phyloP scores from a whole-genome alignment of 1,140 invertebrate species.

The Apis dorsata region DNA sequence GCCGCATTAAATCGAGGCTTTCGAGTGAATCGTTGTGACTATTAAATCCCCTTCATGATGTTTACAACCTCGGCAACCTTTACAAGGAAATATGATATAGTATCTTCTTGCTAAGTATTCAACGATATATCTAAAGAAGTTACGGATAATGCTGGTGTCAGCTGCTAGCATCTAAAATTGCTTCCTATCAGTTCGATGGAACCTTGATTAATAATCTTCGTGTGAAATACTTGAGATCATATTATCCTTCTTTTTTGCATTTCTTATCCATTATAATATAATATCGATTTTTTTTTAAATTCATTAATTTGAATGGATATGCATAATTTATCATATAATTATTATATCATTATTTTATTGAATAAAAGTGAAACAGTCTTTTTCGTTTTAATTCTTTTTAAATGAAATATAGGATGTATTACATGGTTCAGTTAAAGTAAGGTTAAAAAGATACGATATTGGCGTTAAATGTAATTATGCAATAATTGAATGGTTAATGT shows the following conservation, averaged over 20 bases:
- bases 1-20: background rate
- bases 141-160: conserved; percentile 18
- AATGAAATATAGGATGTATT: too few relatives aligned
- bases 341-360: background rate
- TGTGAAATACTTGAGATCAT: conserved; percentile 13
- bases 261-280: background rate
- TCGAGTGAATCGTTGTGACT: background rate
- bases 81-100: background rate
- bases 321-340: background rate
- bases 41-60: conserved; percentile 6
- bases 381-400: too few relatives aligned
- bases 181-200: conserved; percentile 11
- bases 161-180: conserved; percentile 25
- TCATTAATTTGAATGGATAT: too few relatives aligned
- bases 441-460: too few relatives aligned
- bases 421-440: too few relatives aligned
- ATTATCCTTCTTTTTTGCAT: background rate
- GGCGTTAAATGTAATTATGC: too few relatives aligned
- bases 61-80: background rate
- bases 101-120: background rate
- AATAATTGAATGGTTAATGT: too few relatives aligned
- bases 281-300: background rate
- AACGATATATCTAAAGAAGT: background rate
- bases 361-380: too few relatives aligned
- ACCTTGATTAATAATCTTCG: conserved; percentile 26